Base-by-base conservation (phyloP, 30 jellyfish, hydroid and myxozoan species). In the Rhopilema esculentum region DNA sequence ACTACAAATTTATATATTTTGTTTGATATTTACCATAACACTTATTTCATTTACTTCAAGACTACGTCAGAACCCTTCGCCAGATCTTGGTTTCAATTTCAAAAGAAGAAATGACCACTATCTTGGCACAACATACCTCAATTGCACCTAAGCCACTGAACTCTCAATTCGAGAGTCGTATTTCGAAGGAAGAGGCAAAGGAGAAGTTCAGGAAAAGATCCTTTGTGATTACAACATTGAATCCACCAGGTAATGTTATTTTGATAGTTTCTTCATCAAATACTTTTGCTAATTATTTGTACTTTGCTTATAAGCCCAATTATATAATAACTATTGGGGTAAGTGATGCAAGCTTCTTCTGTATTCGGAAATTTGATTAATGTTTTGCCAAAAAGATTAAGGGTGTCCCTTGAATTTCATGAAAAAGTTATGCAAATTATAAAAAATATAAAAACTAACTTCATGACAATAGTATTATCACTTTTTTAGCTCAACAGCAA, bases 401-500 rank as follows among this genome's bases (percentile, higher is more conserved):
- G 57, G 57, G 57, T 67, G 49, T 16, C 20, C 32, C 78, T 15
- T 26, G 29, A 67, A 21, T 67, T 21, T 26, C 78, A 20, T 63
- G 29, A 63, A 19, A 19, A 63, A 24, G 26, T 63, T 24, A 63
- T 63, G 72, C 72, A 19, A 63, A 40, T 40, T 40, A 40, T 40
- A 40, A 40, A 40, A 40, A 40, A 40, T 40, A 40, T 40, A 2
- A 40, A 40, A n/a, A 63, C 72, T 19, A 19, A 63, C 72, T 2
- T 63, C 26, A 19, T 63, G 26, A 24, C 72, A 24, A n/a, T 24
- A 63, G n/a, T 63, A 24, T 63, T 63, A 19, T 63, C 72, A 63
- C 29, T 63, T 63, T 51, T 63, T 19, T 63, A 63, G 72, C 72
- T 63, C 72, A 63, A 63, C 72, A 19, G 72, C 72, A 63, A 63